Evolutionary conservation across 1,140 invertebrate genomes (phyloP).

Genomic region (Ceratosolen solmsi): DNA sequence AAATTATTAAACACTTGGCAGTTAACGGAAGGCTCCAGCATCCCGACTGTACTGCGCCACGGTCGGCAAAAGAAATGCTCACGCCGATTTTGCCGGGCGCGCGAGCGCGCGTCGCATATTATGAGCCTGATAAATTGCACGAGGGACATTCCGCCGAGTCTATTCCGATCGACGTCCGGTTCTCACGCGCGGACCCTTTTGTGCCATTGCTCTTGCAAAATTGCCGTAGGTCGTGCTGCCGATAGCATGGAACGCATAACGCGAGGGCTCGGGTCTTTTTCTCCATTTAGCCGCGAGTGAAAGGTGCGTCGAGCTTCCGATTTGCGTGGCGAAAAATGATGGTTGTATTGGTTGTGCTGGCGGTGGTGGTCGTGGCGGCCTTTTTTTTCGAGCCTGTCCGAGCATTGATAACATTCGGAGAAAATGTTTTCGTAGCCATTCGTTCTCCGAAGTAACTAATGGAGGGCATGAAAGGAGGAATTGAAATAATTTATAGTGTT

Average conservation of each 20-base stretch:
- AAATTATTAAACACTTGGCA: slow-evolving; percentile 27
- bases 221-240: too few relatives aligned
- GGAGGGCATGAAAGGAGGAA: background rate
- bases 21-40: background rate
- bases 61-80: background rate
- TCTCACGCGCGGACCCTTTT: slow-evolving; percentile 10
- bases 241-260: too few relatives aligned
- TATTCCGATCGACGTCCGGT: slow-evolving; percentile 13
- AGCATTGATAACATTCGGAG: background rate
- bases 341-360: too few relatives aligned
- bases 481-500: background rate
- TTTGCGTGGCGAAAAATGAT: too few relatives aligned
- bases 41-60: too few relatives aligned
- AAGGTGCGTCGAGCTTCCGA: too few relatives aligned
- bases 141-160: slow-evolving; percentile 13
- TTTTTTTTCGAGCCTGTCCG: background rate
- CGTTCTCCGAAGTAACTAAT: background rate
- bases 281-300: too few relatives aligned
- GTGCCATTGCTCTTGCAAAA: background rate
- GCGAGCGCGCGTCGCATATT: slow-evolving; percentile 17
- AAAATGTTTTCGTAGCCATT: background rate
- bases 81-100: background rate
- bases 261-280: too few relatives aligned
- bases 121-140: slow-evolving; percentile 28
- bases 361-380: too few relatives aligned